A percentile compares a stretch with the other conserved stretches of the same genome.
These are phyloP conservation scores for Pelosia muscerda DNA, from an alignment of 2,888 invertebrate genomes.

Conservation along the genomic window DNA sequence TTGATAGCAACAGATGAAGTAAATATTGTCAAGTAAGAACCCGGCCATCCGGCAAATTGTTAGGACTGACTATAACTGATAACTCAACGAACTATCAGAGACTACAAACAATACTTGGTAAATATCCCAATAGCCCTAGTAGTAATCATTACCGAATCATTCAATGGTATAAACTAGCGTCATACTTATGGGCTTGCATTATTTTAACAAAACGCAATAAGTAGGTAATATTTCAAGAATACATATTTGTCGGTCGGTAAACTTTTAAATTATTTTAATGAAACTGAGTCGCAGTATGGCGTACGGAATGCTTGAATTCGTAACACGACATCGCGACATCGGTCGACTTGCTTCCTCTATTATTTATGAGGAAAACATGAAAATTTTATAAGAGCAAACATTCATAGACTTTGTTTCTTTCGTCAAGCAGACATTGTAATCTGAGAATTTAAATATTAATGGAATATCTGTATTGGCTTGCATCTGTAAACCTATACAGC, in stretches of 20 bases:
- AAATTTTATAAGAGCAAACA: slow-evolving; percentile 64
- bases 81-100: no score
- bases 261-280: slow-evolving; percentile 19
- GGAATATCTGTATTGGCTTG: slow-evolving; percentile 16
- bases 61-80: no score
- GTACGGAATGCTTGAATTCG: slow-evolving; percentile 34
- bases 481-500: background rate
- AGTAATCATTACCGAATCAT: no score
- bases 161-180: no score
- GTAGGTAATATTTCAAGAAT: background rate
- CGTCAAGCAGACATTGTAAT: slow-evolving; percentile 24
- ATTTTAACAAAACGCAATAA: no score
- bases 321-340: slow-evolving; percentile 43
- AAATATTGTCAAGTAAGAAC: no score
- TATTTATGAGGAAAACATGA: slow-evolving; percentile 73
- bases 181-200: no score
- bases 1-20: no score
- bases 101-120: no score
- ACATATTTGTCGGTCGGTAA: slow-evolving; percentile 12
- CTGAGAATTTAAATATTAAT: slow-evolving; percentile 43
- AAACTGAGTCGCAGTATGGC: slow-evolving; percentile 31
- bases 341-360: slow-evolving; percentile 55
- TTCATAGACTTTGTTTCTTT: slow-evolving; percentile 37
- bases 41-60: no score
- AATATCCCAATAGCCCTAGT: no score